phyloP scores from a whole-genome alignment of 2,888 invertebrate species.

The Watsonalla cultraria region DNA sequence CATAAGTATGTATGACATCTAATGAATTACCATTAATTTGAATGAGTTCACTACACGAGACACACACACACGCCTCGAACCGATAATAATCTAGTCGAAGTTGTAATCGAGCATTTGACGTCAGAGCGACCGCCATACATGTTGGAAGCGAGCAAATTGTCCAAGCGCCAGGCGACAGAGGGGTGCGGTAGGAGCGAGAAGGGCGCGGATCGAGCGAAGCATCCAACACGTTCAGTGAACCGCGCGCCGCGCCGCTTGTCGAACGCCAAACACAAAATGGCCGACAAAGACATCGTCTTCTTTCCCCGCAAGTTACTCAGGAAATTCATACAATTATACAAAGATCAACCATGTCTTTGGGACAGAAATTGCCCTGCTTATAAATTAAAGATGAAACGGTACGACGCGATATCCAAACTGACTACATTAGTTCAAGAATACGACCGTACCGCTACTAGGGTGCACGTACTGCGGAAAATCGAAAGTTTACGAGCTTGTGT shows the following conservation, averaged over 20 bases:
- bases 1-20: no score
- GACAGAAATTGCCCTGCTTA: constrained; percentile 43
- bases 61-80: background rate
- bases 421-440: constrained; percentile 55
- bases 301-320: constrained; percentile 57
- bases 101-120: background rate
- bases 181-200: constrained; percentile 10
- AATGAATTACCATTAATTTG: no score
- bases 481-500: constrained; percentile 67
- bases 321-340: constrained; percentile 52
- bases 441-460: constrained; percentile 56
- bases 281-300: constrained; percentile 35
- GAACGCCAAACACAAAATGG: constrained; percentile 42
- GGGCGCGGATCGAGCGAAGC: constrained; percentile 10
- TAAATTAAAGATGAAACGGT: constrained; percentile 50
- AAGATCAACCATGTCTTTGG: constrained; percentile 56
- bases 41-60: background rate
- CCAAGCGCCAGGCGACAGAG: constrained; percentile 4
- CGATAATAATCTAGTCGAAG: background rate
- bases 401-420: constrained; percentile 53
- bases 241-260: constrained; percentile 59
- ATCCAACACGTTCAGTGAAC: constrained; percentile 47
- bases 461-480: constrained; percentile 63
- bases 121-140: background rate
- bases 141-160: background rate